phyloP scores from a whole-genome alignment of 2,888 invertebrate species.

The Ochropleura plecta region DNA sequence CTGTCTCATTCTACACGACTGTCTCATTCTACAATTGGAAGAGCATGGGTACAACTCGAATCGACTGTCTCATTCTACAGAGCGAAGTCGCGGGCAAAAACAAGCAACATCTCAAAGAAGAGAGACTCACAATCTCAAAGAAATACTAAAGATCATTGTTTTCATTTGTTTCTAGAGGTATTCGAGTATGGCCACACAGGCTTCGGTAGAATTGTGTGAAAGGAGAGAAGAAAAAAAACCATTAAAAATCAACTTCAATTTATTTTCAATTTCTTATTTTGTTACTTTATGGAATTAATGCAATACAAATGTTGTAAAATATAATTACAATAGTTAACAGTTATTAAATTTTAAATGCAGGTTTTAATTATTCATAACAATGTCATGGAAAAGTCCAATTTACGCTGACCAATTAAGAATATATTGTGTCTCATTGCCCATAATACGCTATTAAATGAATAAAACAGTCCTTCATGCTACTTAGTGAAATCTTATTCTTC shows the following conservation, averaged over 20 bases:
- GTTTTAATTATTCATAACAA: constrained; percentile 82
- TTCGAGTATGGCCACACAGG: background rate
- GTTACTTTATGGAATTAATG: constrained; percentile 88
- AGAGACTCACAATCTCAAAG: too few species aligned
- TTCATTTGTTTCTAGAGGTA: too few species aligned
- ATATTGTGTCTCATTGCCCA: constrained; percentile 67
- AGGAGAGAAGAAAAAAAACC: constrained; percentile 66
- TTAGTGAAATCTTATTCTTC: constrained; percentile 74
- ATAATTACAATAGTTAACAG: constrained; percentile 89
- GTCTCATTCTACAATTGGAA: too few species aligned
- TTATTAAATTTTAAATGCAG: constrained; percentile 89
- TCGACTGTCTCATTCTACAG: too few species aligned
- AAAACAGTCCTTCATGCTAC: constrained; percentile 69
- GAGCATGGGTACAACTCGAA: too few species aligned
- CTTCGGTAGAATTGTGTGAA: background rate
- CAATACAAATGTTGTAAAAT: constrained; percentile 89
- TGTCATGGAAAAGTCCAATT: constrained; percentile 86
- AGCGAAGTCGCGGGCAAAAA: too few species aligned
- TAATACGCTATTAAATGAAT: constrained; percentile 70
- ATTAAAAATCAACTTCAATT: constrained; percentile 89
- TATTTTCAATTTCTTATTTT: constrained; percentile 87
- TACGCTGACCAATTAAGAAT: constrained; percentile 71
- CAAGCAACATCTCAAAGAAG: too few species aligned
- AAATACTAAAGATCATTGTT: too few species aligned
- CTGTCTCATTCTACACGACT: too few species aligned